A percentile compares a stretch with the other conserved stretches of the same genome.
These are phyloP conservation scores for Pristionchus mayeri DNA, from an alignment of 2,888 invertebrate genomes.

Conservation along the genomic window DNA sequence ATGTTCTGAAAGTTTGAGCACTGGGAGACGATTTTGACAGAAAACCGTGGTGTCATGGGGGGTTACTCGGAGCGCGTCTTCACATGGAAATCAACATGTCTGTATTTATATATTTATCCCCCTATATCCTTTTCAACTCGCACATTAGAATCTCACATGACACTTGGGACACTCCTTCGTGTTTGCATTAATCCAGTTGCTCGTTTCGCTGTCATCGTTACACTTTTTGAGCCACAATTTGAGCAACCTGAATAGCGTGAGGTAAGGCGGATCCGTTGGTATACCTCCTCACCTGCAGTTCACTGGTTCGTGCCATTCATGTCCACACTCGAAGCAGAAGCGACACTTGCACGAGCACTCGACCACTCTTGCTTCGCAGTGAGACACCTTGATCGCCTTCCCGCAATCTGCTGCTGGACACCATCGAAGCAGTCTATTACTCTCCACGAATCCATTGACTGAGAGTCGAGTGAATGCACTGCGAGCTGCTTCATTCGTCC, in stretches of 20 bases:
- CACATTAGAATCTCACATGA: slow-evolving; percentile 81
- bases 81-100: no score
- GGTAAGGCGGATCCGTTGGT: no score
- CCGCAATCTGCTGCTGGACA: slow-evolving; percentile 98
- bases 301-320: slow-evolving; percentile 97
- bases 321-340: slow-evolving; percentile 83
- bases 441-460: slow-evolving; percentile 80
- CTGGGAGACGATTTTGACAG: no score
- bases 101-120: no score
- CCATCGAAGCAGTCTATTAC: slow-evolving; percentile 95
- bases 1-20: no score
- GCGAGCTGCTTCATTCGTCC: slow-evolving; percentile 49
- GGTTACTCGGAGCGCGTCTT: no score
- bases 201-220: slow-evolving; percentile 98
- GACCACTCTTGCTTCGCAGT: slow-evolving; percentile 79
- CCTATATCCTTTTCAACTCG: no score
- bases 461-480: slow-evolving; percentile 57
- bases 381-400: slow-evolving; percentile 86
- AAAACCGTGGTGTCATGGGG: no score
- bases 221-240: slow-evolving; percentile 98
- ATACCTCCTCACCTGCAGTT: slow-evolving; percentile 82
- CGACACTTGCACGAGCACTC: slow-evolving; percentile 92
- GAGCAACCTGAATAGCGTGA: slow-evolving; percentile 84
- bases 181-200: slow-evolving; percentile 99
- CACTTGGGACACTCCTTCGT: slow-evolving; percentile 99